Evolutionary conservation across 2,888 invertebrate genomes (phyloP).

Genomic region (Autographa pulchrina): DNA sequence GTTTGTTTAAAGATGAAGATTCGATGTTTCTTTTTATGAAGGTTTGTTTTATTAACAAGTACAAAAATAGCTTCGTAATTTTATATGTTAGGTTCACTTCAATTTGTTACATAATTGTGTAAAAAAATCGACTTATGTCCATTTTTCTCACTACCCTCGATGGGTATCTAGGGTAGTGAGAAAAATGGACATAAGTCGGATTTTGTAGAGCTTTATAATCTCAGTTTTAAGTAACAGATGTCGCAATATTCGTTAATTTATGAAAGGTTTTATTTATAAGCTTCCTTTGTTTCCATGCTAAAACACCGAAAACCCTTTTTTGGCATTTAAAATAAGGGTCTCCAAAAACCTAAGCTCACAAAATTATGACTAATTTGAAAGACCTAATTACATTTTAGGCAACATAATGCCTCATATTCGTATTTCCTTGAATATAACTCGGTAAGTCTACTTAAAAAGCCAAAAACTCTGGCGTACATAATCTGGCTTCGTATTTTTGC

Average conservation of each 20-base stretch:
- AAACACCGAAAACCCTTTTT: neutral
- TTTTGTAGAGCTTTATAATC: too few relatives aligned
- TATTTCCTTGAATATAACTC: conserved; percentile 32
- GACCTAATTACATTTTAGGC: neutral
- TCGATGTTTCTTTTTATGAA: too few relatives aligned
- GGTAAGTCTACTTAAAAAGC: conserved; percentile 41
- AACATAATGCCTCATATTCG: conserved; percentile 11
- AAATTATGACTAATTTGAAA: conserved; percentile 1
- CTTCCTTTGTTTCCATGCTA: neutral
- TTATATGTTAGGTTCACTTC: too few relatives aligned
- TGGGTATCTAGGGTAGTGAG: too few relatives aligned
- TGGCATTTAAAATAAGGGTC: neutral
- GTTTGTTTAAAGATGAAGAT: neutral
- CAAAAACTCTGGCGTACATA: conserved; percentile 38
- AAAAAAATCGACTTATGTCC: too few relatives aligned
- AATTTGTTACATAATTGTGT: too few relatives aligned
- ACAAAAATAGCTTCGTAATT: too few relatives aligned
- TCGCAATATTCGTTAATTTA: neutral
- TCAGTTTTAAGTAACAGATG: neutral
- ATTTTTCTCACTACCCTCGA: too few relatives aligned
- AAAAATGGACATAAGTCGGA: too few relatives aligned
- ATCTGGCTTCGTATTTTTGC: conserved; percentile 45
- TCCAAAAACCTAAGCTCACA: neutral
- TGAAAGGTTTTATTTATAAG: too few relatives aligned
- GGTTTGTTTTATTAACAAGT: too few relatives aligned